Evolutionary conservation across 2,888 invertebrate genomes (phyloP).

Genomic region (Anorthoa munda): DNA sequence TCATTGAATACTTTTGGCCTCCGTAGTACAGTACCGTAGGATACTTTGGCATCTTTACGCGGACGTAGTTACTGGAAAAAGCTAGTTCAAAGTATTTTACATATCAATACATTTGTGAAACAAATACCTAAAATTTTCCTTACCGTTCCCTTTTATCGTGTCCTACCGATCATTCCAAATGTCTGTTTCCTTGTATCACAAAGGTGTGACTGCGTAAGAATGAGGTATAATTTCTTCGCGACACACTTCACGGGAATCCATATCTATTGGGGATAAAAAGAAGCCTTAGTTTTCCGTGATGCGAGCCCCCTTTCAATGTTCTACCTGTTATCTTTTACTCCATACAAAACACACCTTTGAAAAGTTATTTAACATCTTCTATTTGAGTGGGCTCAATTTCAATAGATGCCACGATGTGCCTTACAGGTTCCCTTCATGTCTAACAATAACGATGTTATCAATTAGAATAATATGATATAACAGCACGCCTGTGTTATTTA

Average conservation of each 20-base stretch:
- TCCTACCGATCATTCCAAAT: neutral
- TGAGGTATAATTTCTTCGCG: conserved; percentile 31
- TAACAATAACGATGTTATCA: conserved; percentile 4
- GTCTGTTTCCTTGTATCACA: neutral
- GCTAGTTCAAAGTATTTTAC: too few relatives aligned
- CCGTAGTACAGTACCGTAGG: too few relatives aligned
- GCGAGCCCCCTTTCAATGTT: conserved; percentile 19
- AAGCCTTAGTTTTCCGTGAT: conserved; percentile 48
- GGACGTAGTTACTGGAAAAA: too few relatives aligned
- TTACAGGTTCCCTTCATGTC: neutral
- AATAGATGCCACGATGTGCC: conserved; percentile 14
- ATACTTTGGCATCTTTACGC: too few relatives aligned
- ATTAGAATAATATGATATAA: neutral
- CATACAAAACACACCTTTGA: conserved; percentile 6
- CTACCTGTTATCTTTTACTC: conserved; percentile 27
- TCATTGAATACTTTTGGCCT: too few relatives aligned
- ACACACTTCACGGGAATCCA: conserved; percentile 45
- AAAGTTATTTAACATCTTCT: conserved; percentile 27
- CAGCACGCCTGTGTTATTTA: too few relatives aligned
- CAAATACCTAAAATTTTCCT: neutral
- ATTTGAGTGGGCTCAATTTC: conserved; percentile 8
- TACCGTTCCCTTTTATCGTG: neutral
- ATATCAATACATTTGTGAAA: neutral
- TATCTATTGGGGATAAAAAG: conserved; percentile 50
- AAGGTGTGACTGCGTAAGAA: conserved; percentile 13